Base-by-base conservation (phyloP, 1,140 invertebrate genomes). In the Drosophila truncata region DNA sequence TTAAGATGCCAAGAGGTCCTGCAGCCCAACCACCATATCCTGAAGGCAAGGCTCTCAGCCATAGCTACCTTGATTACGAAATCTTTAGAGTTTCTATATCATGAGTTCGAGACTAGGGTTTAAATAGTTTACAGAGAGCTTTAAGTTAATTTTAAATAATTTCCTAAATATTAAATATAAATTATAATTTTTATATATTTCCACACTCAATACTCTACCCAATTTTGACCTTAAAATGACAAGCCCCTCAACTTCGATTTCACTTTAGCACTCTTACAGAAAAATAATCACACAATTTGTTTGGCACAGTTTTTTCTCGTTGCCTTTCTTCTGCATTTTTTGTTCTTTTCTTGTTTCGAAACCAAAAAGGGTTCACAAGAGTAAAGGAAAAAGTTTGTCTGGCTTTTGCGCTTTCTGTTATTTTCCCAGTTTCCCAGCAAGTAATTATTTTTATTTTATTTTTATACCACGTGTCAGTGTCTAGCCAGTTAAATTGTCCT, bases 231-330 rank as follows among this genome's bases (percentile, higher is more conserved):
- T 70, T 70, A 35, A 54, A 42, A 42, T 25, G 42, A 20, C 16
- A 25, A 31, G 27, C 25, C 23, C 31, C 33, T 63, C 64, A 42
- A 67, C 35, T 70, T 70, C 66, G 66, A 70, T 70, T 69, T 69
- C 60, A 64, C 60, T 69, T 64, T 20, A 37, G 44, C 27, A 64
- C 65, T 69, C 27, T 18, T 47, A 7, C 16, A 23, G 46, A 69
- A 64, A 64, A 42, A 69, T 54, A 70, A 70, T 70, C 63, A 67
- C 66, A 67, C 66, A 70, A 70, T 70, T 70, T 70, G 66, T 70
- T 70, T 70, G 66, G 63, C 66, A 70, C 66, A 70, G 29, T 70
- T 70, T 70, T 70, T 70, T 70, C 25, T 29, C 52, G 27, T 66
- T 69, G 50, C 52, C 63, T 70, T 54, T 49, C 39, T 50, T 47